phyloP scores from a whole-genome alignment of 1,140 invertebrate species.

The Caenorhabditis remanei region DNA sequence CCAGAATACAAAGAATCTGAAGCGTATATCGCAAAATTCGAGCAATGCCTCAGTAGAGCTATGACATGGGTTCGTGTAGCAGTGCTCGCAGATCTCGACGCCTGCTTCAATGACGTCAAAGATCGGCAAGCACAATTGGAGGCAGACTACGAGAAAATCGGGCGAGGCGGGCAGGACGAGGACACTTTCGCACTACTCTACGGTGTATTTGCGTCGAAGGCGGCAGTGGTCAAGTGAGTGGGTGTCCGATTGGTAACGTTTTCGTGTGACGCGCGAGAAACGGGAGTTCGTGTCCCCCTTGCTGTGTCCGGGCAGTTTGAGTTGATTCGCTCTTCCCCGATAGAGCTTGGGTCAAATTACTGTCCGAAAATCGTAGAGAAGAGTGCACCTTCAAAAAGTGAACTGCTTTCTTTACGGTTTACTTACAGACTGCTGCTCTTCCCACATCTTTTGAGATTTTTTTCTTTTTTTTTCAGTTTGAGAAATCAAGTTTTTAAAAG shows the following conservation, averaged over 20 bases:
- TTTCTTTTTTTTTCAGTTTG: neutral
- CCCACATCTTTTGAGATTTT: neutral
- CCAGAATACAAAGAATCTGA: conserved; percentile 72
- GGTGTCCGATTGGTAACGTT: neutral
- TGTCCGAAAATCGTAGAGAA: conserved; percentile 37
- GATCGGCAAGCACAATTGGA: conserved; percentile 67
- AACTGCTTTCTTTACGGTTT: neutral
- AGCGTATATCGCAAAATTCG: conserved; percentile 74
- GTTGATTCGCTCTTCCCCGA: conserved; percentile 29
- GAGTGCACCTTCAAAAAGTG: neutral
- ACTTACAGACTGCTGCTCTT: neutral
- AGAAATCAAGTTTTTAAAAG: neutral
- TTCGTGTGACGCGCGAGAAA: neutral
- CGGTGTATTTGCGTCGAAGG: conserved; percentile 75
- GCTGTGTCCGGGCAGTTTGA: conserved; percentile 27
- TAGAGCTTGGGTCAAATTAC: conserved; percentile 49
- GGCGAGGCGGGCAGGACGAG: conserved; percentile 68
- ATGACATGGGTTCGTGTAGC: conserved; percentile 76
- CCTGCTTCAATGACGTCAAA: conserved; percentile 70
- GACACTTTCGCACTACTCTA: conserved; percentile 76
- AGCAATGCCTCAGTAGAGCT: conserved; percentile 76
- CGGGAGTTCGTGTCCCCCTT: neutral
- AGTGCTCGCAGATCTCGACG: conserved; percentile 72
- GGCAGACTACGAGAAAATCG: conserved; percentile 61
- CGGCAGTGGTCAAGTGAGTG: conserved; percentile 71